phyloP scores from a whole-genome alignment of 2,888 invertebrate species.

The Phortica magna region DNA sequence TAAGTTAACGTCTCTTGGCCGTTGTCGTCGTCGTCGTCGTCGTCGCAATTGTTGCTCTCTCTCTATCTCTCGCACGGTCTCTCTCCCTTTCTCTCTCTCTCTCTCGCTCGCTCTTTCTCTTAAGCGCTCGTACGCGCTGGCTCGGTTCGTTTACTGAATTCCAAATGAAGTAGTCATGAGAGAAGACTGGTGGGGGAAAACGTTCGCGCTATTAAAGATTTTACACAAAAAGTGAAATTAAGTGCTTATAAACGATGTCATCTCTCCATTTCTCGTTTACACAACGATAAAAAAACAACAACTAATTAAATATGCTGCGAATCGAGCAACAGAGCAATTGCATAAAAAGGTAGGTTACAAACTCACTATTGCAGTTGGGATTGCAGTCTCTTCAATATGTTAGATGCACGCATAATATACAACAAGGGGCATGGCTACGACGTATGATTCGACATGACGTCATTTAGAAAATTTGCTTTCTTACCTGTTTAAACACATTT shows the following conservation, averaged over 20 bases:
- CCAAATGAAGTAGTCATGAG: conserved; percentile 67
- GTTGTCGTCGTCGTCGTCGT: conserved; percentile 40
- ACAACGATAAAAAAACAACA: conserved; percentile 35
- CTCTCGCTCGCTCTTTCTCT: conserved; percentile 11
- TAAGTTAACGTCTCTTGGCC: not conserved
- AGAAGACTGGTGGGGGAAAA: conserved; percentile 45
- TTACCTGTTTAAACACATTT: not conserved
- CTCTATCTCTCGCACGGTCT: conserved; percentile 50
- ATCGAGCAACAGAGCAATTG: conserved; percentile 43
- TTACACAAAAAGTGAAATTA: conserved; percentile 67
- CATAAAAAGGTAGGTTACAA: conserved; percentile 31
- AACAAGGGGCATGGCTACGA: not conserved
- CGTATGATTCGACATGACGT: not conserved
- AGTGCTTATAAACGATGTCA: conserved; percentile 58
- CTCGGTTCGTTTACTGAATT: conserved; percentile 67
- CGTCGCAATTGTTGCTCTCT: conserved; percentile 50
- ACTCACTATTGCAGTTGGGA: not conserved
- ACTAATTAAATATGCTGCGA: conserved; percentile 27
- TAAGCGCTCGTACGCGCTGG: conserved; percentile 47
- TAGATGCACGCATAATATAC: no score
- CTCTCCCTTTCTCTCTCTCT: not conserved
- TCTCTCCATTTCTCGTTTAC: conserved; percentile 33
- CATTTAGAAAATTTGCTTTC: not conserved
- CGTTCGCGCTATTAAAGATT: conserved; percentile 62
- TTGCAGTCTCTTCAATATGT: no score